Percentiles rank a stretch among this genome's conserved stretches.
Conservation (phyloP, 2,113 vertebrate species). For the Aegithalos caudatus region DNA sequence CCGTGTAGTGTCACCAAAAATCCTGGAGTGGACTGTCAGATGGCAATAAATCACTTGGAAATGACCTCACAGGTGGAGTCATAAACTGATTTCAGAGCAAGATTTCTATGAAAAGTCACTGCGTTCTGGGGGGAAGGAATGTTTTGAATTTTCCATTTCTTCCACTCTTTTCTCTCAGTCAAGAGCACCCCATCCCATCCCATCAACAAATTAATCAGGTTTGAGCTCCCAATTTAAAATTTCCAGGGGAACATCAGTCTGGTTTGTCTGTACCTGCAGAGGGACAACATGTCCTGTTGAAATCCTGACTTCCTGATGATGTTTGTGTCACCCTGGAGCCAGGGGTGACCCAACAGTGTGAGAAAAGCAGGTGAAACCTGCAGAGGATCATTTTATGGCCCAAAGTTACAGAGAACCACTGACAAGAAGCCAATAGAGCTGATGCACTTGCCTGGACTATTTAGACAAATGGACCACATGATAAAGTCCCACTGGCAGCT, state of each 20-base stretch:
- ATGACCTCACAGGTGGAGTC: background rate
- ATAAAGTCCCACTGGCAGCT: conserved; percentile 19
- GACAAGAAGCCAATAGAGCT: conserved; percentile 14
- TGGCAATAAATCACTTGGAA: background rate
- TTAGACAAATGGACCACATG: conserved; percentile 19
- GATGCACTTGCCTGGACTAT: background rate
- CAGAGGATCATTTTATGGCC: background rate
- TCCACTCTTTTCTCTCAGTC: background rate
- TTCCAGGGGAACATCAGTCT: accelerated
- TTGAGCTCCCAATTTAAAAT: background rate
- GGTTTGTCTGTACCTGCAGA: background rate
- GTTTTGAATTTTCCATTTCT: background rate
- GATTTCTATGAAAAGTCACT: background rate
- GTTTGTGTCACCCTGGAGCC: background rate
- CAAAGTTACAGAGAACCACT: background rate
- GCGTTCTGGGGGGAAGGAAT: background rate
- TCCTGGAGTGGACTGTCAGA: background rate
- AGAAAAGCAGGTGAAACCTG: background rate
- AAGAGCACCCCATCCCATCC: background rate
- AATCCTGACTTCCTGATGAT: background rate
- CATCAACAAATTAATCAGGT: background rate
- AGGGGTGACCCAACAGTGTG: background rate
- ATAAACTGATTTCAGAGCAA: background rate
- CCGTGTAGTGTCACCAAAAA: conserved; percentile 9
- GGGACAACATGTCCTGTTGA: background rate